Evolutionary conservation across 2,113 vertebrate genomes (phyloP).

Genomic region (Siniperca knerii): DNA sequence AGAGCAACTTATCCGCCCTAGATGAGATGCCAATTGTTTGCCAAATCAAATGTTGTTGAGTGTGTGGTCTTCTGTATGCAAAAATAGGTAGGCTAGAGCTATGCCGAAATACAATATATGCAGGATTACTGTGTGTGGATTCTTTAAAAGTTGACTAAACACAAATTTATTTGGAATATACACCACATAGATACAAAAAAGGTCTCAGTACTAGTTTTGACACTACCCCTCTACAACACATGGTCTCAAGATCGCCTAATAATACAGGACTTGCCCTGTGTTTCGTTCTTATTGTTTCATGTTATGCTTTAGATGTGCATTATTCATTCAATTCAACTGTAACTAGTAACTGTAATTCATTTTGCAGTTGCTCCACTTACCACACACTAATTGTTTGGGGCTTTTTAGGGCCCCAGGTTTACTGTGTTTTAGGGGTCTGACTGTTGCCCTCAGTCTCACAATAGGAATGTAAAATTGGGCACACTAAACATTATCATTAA

Average conservation of each 20-base stretch:
- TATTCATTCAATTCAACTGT: neutral
- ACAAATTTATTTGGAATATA: neutral
- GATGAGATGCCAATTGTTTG: neutral
- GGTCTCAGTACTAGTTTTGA: neutral
- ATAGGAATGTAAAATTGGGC: too few species aligned
- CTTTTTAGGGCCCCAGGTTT: neutral
- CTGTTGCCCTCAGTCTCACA: neutral
- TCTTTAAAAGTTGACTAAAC: neutral
- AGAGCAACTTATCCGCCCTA: neutral
- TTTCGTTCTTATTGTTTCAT: neutral
- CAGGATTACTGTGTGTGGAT: neutral
- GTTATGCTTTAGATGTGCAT: too few species aligned
- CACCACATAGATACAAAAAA: neutral
- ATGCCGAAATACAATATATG: neutral
- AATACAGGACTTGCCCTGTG: neutral
- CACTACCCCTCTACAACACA: neutral
- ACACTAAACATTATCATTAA: neutral
- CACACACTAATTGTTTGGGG: too few species aligned
- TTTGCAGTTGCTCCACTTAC: neutral
- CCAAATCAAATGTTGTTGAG: neutral
- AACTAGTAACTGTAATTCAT: neutral
- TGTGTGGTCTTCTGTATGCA: neutral
- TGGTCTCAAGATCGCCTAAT: too few species aligned
- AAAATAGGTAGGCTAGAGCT: neutral
- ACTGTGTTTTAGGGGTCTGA: too few species aligned